Evolutionary conservation across 2,113 vertebrate species (phyloP).

Genomic region (Crotalus viridis): DNA sequence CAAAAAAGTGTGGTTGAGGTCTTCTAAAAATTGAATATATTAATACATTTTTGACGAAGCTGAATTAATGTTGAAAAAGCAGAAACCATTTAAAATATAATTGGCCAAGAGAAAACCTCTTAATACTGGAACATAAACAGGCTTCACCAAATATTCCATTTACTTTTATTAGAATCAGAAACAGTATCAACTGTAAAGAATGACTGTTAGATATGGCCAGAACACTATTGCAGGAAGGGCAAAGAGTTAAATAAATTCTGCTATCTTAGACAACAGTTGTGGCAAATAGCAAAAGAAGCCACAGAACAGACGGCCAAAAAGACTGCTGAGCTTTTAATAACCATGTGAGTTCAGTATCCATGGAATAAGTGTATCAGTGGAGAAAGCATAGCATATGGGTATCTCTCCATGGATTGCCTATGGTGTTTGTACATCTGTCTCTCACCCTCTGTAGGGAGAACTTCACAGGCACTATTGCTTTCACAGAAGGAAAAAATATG

Average conservation of each 20-base stretch:
- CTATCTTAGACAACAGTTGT: slow-evolving; percentile 29
- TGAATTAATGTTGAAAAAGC: background rate
- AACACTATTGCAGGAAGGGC: background rate
- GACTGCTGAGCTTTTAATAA: slow-evolving; percentile 36
- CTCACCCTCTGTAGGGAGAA: slow-evolving; percentile 17
- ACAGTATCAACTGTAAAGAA: background rate
- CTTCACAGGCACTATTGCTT: background rate
- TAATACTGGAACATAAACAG: background rate
- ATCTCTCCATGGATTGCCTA: slow-evolving; percentile 9
- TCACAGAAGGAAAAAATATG: slow-evolving; percentile 11
- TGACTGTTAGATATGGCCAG: background rate
- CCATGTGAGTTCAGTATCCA: slow-evolving; percentile 23
- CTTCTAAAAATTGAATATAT: background rate
- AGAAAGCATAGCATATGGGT: slow-evolving; percentile 15
- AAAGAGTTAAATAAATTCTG: slow-evolving; percentile 18
- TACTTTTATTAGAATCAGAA: background rate
- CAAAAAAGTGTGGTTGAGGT: background rate
- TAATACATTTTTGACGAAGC: background rate
- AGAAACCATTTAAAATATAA: slow-evolving; percentile 15
- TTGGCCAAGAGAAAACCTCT: background rate
- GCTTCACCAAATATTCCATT: background rate
- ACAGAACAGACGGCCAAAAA: slow-evolving; percentile 21
- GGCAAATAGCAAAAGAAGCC: slow-evolving; percentile 12
- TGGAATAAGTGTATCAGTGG: slow-evolving; percentile 12
- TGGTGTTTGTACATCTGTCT: slow-evolving; percentile 31